These are phyloP conservation scores for Myotis pilosus DNA, from an alignment of 2,797 vertebrate genomes.

Conservation along the genomic window DNA sequence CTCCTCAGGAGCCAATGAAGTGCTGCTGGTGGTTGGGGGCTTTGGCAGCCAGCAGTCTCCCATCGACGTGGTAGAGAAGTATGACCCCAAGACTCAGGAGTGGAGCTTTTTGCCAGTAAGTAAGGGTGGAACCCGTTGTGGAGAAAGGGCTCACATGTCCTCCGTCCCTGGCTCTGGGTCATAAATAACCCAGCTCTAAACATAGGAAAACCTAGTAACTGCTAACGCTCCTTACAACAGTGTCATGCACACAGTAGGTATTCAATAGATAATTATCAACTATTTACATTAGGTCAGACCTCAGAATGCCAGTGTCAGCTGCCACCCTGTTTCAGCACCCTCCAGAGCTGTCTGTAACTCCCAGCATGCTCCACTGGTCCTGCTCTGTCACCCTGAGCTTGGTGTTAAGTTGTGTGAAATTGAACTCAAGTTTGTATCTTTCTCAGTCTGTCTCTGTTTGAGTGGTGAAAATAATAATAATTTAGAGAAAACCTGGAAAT, in stretches of 20 bases:
- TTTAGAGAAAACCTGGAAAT: neutral
- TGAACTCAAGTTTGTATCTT: neutral
- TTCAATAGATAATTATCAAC: neutral
- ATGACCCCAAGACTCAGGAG: constrained; percentile 97
- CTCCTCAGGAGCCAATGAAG: constrained; percentile 95
- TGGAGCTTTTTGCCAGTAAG: constrained; percentile 97
- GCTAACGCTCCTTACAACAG: neutral
- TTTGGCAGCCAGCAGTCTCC: constrained; percentile 99
- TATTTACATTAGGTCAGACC: neutral
- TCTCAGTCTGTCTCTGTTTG: neutral
- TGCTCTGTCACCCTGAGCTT: neutral
- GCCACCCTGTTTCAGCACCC: neutral
- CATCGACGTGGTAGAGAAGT: constrained; percentile 98
- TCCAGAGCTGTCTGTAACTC: neutral
- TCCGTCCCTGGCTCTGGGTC: neutral
- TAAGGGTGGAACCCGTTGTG: constrained; percentile 60
- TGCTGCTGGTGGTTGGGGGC: constrained; percentile 96
- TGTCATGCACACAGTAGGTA: neutral
- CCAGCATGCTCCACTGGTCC: neutral
- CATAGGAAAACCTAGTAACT: neutral
- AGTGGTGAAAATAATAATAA: neutral
- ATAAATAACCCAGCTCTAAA: neutral
- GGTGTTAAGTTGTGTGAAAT: neutral
- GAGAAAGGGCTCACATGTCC: neutral
- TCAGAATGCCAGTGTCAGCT: neutral